phyloP scores from a whole-genome alignment of 2,797 vertebrate genomes.

The Ispidina picta region DNA sequence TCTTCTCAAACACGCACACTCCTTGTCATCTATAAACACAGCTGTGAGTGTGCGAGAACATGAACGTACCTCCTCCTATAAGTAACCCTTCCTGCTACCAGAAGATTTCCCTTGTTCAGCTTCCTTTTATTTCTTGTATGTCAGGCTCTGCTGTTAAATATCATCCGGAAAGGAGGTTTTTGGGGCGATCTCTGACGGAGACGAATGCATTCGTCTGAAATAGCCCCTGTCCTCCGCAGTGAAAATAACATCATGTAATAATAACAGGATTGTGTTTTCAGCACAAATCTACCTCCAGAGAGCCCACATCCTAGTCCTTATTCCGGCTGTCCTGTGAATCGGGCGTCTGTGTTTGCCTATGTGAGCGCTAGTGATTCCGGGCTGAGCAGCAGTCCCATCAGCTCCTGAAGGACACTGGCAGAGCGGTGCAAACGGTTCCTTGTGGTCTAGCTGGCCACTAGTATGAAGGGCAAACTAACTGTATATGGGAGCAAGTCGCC shows the following conservation, averaged over 20 bases:
- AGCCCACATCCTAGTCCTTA: slow-evolving; percentile 11
- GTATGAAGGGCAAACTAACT: neutral
- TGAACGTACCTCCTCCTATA: neutral
- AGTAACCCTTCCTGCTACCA: neutral
- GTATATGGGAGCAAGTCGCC: neutral
- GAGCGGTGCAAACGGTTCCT: neutral
- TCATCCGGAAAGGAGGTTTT: neutral
- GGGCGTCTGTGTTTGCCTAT: neutral
- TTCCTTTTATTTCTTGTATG: neutral
- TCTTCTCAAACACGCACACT: neutral
- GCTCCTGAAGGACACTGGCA: neutral
- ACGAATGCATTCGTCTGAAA: neutral
- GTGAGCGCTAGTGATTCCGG: neutral
- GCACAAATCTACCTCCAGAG: neutral
- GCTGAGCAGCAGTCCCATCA: slow-evolving; percentile 13
- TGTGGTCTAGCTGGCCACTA: neutral
- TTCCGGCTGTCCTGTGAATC: slow-evolving; percentile 31
- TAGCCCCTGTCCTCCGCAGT: neutral
- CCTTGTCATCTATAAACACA: neutral
- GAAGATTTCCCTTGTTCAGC: neutral
- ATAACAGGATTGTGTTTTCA: neutral
- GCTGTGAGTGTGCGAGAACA: neutral
- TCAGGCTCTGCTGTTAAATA: neutral
- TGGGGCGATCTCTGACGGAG: fast-evolving
- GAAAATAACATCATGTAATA: neutral